phyloP scores from a whole-genome alignment of 53 echinoderm and acorn worm species.

The Paracentrotus lividus region DNA sequence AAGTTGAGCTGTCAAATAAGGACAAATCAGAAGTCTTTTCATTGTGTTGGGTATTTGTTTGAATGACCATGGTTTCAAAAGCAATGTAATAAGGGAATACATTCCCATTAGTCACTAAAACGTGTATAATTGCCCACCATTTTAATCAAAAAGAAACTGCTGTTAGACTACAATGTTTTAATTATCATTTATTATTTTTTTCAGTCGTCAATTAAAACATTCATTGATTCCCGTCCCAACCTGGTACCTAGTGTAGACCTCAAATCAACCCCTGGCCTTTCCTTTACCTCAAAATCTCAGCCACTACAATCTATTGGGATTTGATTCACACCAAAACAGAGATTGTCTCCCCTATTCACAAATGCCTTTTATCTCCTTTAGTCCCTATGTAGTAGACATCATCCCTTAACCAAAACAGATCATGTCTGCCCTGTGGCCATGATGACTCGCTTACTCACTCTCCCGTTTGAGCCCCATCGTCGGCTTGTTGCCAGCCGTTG shows the following conservation, averaged over 20 bases:
- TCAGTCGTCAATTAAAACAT: background rate
- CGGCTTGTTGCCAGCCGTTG: slow-evolving; percentile 65
- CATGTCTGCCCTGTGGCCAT: slow-evolving; percentile 58
- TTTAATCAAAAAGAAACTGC: too few species aligned
- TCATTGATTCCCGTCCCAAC: background rate
- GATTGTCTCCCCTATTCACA: slow-evolving; percentile 35
- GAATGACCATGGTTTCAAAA: too few species aligned
- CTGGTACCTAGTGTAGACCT: background rate
- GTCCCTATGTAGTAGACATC: slow-evolving; percentile 8
- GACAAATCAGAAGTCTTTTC: too few species aligned
- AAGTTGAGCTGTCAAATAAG: too few species aligned
- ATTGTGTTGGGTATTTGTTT: too few species aligned
- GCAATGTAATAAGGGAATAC: background rate
- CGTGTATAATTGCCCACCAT: too few species aligned
- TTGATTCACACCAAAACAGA: slow-evolving; percentile 59
- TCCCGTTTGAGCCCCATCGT: slow-evolving; percentile 41
- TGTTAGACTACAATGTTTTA: too few species aligned
- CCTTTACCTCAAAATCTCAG: slow-evolving; percentile 11
- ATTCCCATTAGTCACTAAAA: background rate
- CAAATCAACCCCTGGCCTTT: slow-evolving; percentile 8
- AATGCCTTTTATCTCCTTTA: background rate
- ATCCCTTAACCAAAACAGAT: slow-evolving; percentile 63
- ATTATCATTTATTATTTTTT: background rate
- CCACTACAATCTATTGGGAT: background rate
- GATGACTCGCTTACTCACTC: slow-evolving; percentile 62